These are phyloP conservation scores for Brienomyrus longianalis DNA, from an alignment of 2,113 vertebrate species.

Conservation along the genomic window DNA sequence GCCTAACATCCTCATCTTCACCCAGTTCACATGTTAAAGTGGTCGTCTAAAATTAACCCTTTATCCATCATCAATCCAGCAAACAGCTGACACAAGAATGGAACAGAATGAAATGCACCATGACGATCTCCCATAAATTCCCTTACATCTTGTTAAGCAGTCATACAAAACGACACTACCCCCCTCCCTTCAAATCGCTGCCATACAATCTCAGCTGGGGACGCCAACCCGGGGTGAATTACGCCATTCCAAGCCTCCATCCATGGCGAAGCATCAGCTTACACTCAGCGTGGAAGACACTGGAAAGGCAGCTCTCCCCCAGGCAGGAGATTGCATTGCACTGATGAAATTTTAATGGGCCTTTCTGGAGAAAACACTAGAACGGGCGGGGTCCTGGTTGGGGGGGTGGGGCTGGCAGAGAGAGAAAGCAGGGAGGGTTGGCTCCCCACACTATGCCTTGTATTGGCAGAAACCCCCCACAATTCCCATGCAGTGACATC, in stretches of 20 bases:
- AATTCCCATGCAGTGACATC: background rate
- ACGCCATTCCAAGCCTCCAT: background rate
- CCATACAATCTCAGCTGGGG: background rate
- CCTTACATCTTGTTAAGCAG: constrained; percentile 38
- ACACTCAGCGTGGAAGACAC: constrained; percentile 21
- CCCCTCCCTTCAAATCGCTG: background rate
- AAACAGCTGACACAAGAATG: background rate
- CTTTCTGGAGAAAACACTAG: constrained; percentile 71
- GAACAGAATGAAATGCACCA: constrained; percentile 28
- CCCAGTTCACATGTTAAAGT: background rate
- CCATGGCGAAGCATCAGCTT: background rate
- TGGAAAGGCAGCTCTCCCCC: constrained; percentile 27
- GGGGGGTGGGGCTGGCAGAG: background rate
- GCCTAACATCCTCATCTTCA: background rate
- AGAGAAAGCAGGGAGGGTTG: background rate
- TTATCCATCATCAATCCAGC: background rate
- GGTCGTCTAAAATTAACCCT: background rate
- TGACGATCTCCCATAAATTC: constrained; percentile 25
- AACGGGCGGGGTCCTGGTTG: constrained; percentile 48
- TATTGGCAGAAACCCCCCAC: background rate
- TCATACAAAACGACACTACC: constrained; percentile 6
- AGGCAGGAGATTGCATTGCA: constrained; percentile 42
- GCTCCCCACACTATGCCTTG: background rate
- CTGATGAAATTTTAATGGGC: constrained; percentile 78
- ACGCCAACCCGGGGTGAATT: background rate